Evolutionary conservation across 2,113 vertebrate species (phyloP).

Genomic region (Telmatochromis sp.): DNA sequence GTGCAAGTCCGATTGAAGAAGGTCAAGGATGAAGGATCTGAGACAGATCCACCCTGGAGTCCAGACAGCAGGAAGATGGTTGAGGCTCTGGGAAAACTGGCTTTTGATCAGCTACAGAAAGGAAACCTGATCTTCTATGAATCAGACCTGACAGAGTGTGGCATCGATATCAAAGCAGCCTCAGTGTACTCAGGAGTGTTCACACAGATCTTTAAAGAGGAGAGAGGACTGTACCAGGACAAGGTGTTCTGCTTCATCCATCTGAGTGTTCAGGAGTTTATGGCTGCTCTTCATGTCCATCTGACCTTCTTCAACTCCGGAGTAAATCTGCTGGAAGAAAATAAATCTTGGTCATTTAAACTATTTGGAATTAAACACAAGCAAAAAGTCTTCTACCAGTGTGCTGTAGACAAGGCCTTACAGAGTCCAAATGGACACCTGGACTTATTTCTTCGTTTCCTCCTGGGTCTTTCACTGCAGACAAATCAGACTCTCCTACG

Average conservation of each 20-base stretch:
- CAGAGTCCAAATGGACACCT: not conserved
- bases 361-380: not conserved
- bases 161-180: not conserved
- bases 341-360: not conserved
- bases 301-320: not conserved
- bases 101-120: not conserved
- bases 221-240: not conserved
- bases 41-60: not conserved
- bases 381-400: not conserved
- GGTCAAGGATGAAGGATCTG: not conserved
- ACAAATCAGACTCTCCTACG: not conserved
- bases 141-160: not conserved
- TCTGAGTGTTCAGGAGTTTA: not conserved
- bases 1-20: not conserved
- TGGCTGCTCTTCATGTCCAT: not conserved
- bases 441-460: not conserved
- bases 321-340: not conserved
- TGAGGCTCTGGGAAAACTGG: not conserved
- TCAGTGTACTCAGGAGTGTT: not conserved
- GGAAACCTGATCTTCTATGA: not conserved
- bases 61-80: not conserved
- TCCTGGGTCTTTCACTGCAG: not conserved
- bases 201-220: not conserved
- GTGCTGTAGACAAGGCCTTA: not conserved
- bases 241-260: not conserved